Evolutionary conservation across 92 coral and sea anemone genomes (phyloP).

Genomic region (Palythoa grandis): DNA sequence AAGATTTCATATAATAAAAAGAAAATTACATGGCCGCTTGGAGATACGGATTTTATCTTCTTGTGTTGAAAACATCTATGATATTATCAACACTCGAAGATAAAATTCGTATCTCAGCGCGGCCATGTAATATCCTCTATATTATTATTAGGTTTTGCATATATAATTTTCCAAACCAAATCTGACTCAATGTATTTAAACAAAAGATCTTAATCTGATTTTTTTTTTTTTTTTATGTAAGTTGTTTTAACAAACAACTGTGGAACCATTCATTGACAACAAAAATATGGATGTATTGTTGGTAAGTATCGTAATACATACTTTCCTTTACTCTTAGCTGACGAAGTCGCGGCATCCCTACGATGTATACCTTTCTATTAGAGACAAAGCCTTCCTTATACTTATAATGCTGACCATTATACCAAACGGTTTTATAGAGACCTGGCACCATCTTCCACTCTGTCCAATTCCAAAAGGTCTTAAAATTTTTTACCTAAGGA

Average conservation of each 20-base stretch:
- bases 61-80: no score
- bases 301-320: neutral
- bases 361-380: constrained; percentile 74
- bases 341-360: constrained; percentile 91
- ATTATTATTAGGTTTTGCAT: no score
- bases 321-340: constrained; percentile 85
- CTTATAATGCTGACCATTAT: constrained; percentile 80
- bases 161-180: no score
- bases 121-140: no score
- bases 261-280: neutral
- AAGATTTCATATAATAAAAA: no score
- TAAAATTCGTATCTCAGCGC: no score
- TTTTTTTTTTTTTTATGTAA: neutral
- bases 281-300: neutral
- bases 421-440: constrained; percentile 79
- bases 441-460: constrained; percentile 62
- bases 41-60: no score
- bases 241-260: no score
- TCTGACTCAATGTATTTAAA: no score
- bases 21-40: no score
- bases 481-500: neutral
- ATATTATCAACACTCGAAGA: no score
- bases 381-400: constrained; percentile 90
- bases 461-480: constrained; percentile 76
- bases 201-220: no score